A percentile compares a stretch with the other conserved stretches of the same genome.
These are phyloP conservation scores for Xiphorhynchus elegans DNA, from an alignment of 2,113 vertebrate species.

Conservation along the genomic window DNA sequence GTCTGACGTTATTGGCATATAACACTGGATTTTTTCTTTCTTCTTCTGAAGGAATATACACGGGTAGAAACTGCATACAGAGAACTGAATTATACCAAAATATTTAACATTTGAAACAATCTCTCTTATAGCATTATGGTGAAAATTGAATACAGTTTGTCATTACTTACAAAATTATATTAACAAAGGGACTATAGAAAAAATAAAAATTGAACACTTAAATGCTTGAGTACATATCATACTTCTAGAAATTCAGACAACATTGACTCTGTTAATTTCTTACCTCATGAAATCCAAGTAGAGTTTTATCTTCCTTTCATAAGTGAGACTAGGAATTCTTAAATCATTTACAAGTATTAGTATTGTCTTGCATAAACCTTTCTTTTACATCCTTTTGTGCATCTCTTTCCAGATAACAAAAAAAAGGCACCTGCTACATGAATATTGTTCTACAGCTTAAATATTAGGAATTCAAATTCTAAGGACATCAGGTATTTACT, in stretches of 20 bases:
- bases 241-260: background rate
- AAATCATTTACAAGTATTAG: background rate
- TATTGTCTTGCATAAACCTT: background rate
- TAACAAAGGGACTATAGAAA: background rate
- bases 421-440: background rate
- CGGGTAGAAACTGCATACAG: conserved; percentile 87
- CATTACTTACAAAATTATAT: background rate
- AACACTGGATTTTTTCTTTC: conserved; percentile 90
- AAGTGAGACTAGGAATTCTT: background rate
- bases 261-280: background rate
- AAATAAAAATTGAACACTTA: background rate
- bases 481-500: background rate
- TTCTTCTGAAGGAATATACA: conserved; percentile 92
- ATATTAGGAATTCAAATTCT: background rate
- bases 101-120: background rate
- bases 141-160: background rate
- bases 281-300: background rate
- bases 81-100: conserved; percentile 54
- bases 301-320: background rate
- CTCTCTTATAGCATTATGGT: background rate
- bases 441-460: background rate
- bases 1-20: conserved; percentile 92
- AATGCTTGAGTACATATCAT: background rate
- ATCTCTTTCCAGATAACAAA: background rate
- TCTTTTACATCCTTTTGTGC: background rate